Base-by-base conservation (phyloP, 2,113 vertebrate genomes). In the Chionodraco myersi region DNA sequence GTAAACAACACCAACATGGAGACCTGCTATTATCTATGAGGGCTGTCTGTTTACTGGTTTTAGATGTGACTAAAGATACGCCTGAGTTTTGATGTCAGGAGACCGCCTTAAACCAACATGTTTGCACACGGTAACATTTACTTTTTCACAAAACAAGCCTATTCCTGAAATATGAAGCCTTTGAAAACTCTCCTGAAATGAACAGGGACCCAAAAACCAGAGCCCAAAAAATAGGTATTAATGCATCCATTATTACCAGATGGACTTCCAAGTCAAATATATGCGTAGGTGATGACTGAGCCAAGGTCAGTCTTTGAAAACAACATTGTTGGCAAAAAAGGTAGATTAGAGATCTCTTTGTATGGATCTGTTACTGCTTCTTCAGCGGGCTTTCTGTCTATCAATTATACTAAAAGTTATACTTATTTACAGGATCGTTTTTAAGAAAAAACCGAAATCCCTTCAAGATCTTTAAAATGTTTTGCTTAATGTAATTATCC, bases 231-330 rank as follows among this genome's bases (percentile, higher is more conserved):
- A 23, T 34, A 7, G 5, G 9, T 26, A 59, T 26, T 5, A 21
- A 23, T 36, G 2, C 1, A 41, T 41, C 23, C 26, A 26, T 60
- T 13, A 13, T 66, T 8, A 21, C 16, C 23, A 64, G 4, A 5
- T n/a, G 18, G n/a, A 14, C 10, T 52, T 7, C 0, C 14, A 34
- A 41, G 36, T 45, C 23, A 2, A 48, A 53, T 53, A 53, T 56
- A 12, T 59, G 15, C 47, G 18, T 63, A 30, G 34, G 59, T 41
- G 67, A 75, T 60, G 66, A 70, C 18, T 51, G 30, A 73, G 59
- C 52, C 68, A 61, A 34, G 47, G 75, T 78, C 41, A 51, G 58
- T 26, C 18, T 58, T 45, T 45, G 16, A 73, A 79, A 79, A 81
- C 44, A 23, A 12, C 45, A 77, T 8, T 44, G 56, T 21, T 68